A percentile compares a stretch with the other conserved stretches of the same genome.
These are phyloP conservation scores for Suricata suricatta DNA, from an alignment of 2,113 vertebrate species.

Conservation along the genomic window DNA sequence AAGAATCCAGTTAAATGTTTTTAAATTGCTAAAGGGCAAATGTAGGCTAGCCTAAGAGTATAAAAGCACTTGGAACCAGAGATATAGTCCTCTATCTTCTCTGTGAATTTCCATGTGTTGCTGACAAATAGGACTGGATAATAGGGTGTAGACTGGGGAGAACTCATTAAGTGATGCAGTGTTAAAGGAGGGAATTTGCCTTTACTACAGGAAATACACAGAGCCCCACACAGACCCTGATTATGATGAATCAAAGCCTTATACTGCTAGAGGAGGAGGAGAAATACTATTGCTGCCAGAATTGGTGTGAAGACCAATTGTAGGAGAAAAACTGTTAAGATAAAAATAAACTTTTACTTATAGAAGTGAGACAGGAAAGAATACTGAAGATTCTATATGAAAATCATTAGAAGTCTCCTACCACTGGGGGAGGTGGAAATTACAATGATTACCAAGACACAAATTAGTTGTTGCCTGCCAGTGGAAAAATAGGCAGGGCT, in stretches of 20 bases:
- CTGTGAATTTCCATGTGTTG: neutral
- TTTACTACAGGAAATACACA: neutral
- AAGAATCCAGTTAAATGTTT: neutral
- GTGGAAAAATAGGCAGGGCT: neutral
- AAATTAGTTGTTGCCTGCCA: neutral
- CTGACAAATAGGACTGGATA: neutral
- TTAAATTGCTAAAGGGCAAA: neutral
- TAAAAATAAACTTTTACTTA: neutral
- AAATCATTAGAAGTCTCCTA: neutral
- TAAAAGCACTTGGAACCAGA: neutral
- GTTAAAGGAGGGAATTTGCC: neutral
- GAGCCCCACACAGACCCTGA: neutral
- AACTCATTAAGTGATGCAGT: neutral
- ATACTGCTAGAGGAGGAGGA: fast-evolving
- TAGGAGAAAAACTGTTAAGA: neutral
- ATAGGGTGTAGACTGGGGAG: neutral
- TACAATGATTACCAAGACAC: neutral
- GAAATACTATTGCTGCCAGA: neutral
- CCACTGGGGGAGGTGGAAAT: neutral
- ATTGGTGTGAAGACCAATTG: neutral
- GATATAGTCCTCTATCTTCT: neutral
- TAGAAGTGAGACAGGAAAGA: neutral
- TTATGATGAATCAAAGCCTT: neutral
- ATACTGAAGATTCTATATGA: neutral
- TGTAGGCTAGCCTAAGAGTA: neutral